Conservation (phyloP, 2,888 invertebrate genomes). For the Ochropleura leucogaster region DNA sequence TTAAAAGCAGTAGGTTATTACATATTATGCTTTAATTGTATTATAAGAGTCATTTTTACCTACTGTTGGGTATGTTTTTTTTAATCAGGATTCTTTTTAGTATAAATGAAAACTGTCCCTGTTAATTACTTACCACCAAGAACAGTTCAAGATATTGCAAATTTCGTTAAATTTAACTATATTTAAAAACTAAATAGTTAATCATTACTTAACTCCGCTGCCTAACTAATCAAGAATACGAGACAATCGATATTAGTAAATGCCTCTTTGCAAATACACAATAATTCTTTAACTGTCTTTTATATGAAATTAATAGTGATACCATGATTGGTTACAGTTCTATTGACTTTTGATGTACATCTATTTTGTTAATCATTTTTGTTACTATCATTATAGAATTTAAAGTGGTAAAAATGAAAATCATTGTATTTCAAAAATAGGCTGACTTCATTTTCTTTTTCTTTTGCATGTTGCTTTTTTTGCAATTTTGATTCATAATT, state of each 20-base stretch:
- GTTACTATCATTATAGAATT: background rate
- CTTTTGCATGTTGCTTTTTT: background rate
- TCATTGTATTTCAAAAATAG: background rate
- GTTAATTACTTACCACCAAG: background rate
- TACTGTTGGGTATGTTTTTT: too few relatives aligned
- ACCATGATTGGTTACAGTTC: constrained; percentile 34
- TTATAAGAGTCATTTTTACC: too few relatives aligned
- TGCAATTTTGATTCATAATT: background rate
- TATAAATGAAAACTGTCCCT: background rate
- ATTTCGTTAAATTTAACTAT: constrained; percentile 49
- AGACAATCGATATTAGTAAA: constrained; percentile 67
- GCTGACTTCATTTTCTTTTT: background rate
- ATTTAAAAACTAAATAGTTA: constrained; percentile 56
- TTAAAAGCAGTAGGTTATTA: background rate
- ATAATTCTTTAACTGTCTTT: constrained; percentile 63
- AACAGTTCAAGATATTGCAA: constrained; percentile 51
- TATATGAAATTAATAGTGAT: constrained; percentile 49
- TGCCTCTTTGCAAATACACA: constrained; percentile 63
- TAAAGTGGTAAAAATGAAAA: background rate
- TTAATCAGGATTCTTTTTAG: background rate
- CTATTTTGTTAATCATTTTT: background rate
- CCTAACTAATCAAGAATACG: constrained; percentile 49
- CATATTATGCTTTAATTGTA: too few relatives aligned
- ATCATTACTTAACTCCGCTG: constrained; percentile 55
- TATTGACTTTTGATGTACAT: constrained; percentile 24